phyloP scores from a whole-genome alignment of 2,113 vertebrate species.

The Lepus timidus region DNA sequence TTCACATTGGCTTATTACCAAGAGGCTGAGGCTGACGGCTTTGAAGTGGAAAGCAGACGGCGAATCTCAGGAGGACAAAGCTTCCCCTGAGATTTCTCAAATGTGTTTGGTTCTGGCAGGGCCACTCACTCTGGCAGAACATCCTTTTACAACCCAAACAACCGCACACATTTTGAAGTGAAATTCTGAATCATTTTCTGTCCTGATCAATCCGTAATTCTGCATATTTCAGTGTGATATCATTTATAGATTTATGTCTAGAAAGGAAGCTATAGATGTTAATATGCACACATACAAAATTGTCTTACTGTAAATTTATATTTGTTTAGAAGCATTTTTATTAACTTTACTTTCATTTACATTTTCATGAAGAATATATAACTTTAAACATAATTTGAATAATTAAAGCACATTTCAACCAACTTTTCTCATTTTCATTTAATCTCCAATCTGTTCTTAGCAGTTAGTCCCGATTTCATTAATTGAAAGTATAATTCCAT shows the following conservation, averaged over 20 bases:
- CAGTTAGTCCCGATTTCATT: background rate
- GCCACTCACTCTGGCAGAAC: slow-evolving; percentile 15
- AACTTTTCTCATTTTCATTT: background rate
- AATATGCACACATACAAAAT: background rate
- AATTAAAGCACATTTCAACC: slow-evolving; percentile 9
- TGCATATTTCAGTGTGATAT: background rate
- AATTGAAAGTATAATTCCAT: background rate
- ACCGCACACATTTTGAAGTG: background rate
- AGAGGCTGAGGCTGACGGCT: slow-evolving; percentile 61
- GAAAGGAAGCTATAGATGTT: background rate
- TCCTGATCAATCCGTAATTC: background rate
- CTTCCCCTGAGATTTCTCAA: slow-evolving; percentile 64
- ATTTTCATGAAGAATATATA: background rate
- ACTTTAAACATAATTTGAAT: background rate
- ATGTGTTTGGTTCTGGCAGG: slow-evolving; percentile 40
- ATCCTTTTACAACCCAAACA: slow-evolving; percentile 55
- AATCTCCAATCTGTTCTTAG: background rate
- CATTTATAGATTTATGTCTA: background rate
- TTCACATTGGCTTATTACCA: slow-evolving; percentile 67
- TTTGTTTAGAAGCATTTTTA: slow-evolving; percentile 23
- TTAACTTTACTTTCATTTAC: background rate
- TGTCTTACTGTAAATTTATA: background rate
- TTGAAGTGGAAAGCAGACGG: slow-evolving; percentile 66
- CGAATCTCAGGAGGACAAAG: slow-evolving; percentile 52
- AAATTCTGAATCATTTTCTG: slow-evolving; percentile 45